Base-by-base conservation (phyloP, 2,113 vertebrate species). In the Forbesichthys agassizii region DNA sequence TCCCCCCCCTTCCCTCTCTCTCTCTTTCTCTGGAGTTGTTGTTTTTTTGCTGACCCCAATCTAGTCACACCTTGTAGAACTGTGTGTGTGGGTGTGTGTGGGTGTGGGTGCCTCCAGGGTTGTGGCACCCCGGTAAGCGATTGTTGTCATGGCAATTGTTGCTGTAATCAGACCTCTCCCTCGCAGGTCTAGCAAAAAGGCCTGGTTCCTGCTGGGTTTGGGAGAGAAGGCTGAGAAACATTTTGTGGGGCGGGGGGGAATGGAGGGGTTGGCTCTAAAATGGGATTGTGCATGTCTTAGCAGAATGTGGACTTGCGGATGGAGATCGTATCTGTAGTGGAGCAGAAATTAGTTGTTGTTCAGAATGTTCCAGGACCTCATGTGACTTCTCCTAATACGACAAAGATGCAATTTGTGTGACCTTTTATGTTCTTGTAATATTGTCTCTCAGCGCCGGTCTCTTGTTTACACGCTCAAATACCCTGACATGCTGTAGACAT, bases 1-100 rank as follows among this genome's bases (percentile, higher is more conserved):
- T n/a, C 51, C 60, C 53, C 2, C 36, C 1, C 1, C 20, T 27
- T 60, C 62, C 60, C 51, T 60, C 54, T 1, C 36, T 66, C 52
- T 70, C 70, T 61, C 69, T 77, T 65, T 61, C 60, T 54, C 62
- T 68, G 36, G 53, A 56, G 13, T 27, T 27, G n/a, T 62, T 33
- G n/a, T n/a, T 53, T 48, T 73, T 74, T 69, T 56, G 52, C 65
- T 79, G 74, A 88, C 79, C 81, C 62, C 71, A 86, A 67, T 87
- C 75, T 82, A 64, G 69, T 82, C 75, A 64, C 76, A 80, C 84
- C 75, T 70, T 70, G 63, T 80, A 33, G 51, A 51, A 70, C 54
- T 77, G 46, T 74, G 18, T 51, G 42, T 61, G 52, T 77, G 46
- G 73, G 18, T 51, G 65, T 48, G 42, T 61, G 55, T 27, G 18